phyloP scores from a whole-genome alignment of 2,797 vertebrate genomes.

The Streptopelia turtur region DNA sequence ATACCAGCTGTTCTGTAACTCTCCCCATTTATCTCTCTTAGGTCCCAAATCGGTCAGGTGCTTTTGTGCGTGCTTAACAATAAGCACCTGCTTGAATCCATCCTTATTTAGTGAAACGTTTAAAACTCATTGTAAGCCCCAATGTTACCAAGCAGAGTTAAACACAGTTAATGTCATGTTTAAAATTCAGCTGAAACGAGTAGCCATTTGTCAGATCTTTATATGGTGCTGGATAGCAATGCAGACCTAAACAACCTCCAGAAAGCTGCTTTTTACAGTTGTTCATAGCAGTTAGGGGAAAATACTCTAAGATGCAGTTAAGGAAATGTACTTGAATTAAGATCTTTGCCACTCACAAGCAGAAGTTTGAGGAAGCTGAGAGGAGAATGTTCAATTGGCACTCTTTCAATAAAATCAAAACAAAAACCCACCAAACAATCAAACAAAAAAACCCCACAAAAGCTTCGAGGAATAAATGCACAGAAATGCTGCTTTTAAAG shows the following conservation, averaged over 20 bases:
- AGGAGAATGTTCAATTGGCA: neutral
- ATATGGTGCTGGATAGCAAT: neutral
- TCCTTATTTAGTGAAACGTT: conserved; percentile 21
- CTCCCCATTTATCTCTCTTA: conserved; percentile 24
- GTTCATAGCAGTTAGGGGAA: neutral
- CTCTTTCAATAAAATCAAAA: neutral
- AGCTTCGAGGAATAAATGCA: neutral
- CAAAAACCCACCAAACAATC: no score
- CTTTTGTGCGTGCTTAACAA: conserved; percentile 11
- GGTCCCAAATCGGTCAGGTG: neutral
- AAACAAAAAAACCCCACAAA: neutral
- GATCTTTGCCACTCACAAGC: neutral
- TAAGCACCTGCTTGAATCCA: conserved; percentile 24
- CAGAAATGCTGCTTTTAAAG: neutral
- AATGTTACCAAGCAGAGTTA: neutral
- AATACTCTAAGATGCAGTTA: neutral
- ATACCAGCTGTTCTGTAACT: conserved; percentile 33
- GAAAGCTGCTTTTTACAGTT: neutral
- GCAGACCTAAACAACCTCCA: neutral
- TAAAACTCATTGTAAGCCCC: conserved; percentile 17
- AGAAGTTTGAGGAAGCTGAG: neutral
- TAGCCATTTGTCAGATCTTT: neutral
- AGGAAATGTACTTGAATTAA: neutral
- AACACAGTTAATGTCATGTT: neutral
- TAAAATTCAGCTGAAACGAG: conserved; percentile 22